These are phyloP conservation scores for Arrhopalites spinosus DNA, from an alignment of 2,888 invertebrate species.

Conservation along the genomic window DNA sequence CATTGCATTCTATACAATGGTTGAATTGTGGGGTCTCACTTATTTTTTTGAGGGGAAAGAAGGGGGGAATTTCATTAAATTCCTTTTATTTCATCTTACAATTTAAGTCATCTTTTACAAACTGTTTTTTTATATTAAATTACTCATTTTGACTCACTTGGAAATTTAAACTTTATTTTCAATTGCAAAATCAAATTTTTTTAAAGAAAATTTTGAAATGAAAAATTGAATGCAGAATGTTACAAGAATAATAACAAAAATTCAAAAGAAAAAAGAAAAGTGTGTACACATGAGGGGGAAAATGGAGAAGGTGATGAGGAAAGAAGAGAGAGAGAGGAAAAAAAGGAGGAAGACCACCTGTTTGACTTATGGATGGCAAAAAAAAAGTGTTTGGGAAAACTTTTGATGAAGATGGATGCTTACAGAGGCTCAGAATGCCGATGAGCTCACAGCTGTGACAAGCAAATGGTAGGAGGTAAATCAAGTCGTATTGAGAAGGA, in stretches of 20 bases:
- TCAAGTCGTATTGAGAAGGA: constrained; percentile 24
- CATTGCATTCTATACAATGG: too few species aligned
- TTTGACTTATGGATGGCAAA: constrained; percentile 13
- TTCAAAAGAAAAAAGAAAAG: background rate
- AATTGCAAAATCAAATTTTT: too few species aligned
- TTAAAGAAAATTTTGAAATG: too few species aligned
- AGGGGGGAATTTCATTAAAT: too few species aligned
- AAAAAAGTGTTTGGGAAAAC: background rate
- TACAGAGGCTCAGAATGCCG: constrained; percentile 25
- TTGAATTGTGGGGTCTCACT: too few species aligned
- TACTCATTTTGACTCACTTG: too few species aligned
- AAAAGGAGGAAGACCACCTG: constrained; percentile 58
- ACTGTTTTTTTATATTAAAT: too few species aligned
- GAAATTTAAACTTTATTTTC: too few species aligned
- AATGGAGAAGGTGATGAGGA: background rate
- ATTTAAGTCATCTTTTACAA: too few species aligned
- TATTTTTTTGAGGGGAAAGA: too few species aligned
- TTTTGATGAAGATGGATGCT: constrained; percentile 43
- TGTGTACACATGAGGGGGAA: background rate
- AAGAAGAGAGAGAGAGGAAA: background rate
- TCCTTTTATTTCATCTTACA: too few species aligned
- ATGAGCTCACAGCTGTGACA: constrained; percentile 35
- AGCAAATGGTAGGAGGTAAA: constrained; percentile 24
- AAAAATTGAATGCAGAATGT: background rate
- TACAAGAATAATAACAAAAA: background rate